phyloP scores from a whole-genome alignment of 2,797 vertebrate genomes.

The Rhinogobio ventralis region DNA sequence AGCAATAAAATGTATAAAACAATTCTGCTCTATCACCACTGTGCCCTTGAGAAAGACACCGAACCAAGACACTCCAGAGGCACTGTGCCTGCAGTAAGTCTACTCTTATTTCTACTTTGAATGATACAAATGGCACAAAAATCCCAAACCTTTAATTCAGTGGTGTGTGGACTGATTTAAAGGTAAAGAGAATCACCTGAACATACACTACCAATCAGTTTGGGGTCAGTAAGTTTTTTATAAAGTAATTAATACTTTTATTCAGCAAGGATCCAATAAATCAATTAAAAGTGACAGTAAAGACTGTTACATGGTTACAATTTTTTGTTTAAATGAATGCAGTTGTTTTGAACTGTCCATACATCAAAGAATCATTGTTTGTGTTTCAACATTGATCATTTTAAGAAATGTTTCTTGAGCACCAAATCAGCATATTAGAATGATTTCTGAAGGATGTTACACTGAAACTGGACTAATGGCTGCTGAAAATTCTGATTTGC shows the following conservation, averaged over 20 bases:
- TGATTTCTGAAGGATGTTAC: not conserved
- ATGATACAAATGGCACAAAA: conserved; percentile 16
- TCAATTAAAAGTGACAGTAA: not conserved
- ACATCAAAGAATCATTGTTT: not conserved
- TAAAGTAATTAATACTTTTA: not conserved
- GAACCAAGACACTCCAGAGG: not conserved
- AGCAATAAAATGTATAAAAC: not conserved
- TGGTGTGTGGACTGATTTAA: conserved; percentile 8
- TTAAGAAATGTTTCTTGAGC: not conserved
- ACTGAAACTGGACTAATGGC: not conserved
- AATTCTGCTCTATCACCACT: conserved; percentile 26
- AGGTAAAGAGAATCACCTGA: not conserved
- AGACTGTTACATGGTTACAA: no score
- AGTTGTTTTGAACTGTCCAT: no score
- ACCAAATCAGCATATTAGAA: not conserved
- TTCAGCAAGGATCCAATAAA: not conserved
- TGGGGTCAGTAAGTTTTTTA: not conserved
- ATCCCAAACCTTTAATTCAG: not conserved
- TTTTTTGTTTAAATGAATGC: no score
- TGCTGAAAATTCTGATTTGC: no score
- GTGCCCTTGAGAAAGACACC: conserved; percentile 11
- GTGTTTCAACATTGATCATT: not conserved
- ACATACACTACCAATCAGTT: not conserved
- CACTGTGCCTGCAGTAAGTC: not conserved
- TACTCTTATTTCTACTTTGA: conserved; percentile 2